These are phyloP conservation scores for Cathartes aura DNA, from an alignment of 2,113 vertebrate genomes.

Conservation along the genomic window DNA sequence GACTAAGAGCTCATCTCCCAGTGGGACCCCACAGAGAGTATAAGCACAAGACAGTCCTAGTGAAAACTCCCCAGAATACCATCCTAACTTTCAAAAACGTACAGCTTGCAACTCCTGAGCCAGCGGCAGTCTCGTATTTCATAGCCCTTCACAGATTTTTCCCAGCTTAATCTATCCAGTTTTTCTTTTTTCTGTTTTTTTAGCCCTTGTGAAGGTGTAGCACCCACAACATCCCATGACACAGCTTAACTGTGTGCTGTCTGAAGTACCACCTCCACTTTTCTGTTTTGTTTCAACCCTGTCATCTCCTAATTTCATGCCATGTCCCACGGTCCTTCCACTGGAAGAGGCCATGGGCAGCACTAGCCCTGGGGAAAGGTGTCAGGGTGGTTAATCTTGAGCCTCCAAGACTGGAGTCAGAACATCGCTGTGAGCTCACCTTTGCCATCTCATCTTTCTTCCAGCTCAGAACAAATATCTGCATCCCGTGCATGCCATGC, in stretches of 20 bases:
- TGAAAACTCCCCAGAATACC: background rate
- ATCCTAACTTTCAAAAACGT: background rate
- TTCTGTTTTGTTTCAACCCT: background rate
- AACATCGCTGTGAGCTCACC: background rate
- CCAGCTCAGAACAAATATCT: background rate
- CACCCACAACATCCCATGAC: background rate
- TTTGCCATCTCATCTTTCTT: background rate
- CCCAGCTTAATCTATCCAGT: background rate
- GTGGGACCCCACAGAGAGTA: background rate
- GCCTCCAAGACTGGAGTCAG: background rate
- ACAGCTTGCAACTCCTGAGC: background rate
- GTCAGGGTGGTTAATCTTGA: background rate
- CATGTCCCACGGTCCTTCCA: background rate
- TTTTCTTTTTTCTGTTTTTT: background rate
- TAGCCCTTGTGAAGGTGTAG: background rate
- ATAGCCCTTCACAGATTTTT: background rate
- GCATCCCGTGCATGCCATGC: accelerated
- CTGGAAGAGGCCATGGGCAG: background rate
- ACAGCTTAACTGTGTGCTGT: accelerated
- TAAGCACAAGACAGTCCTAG: background rate
- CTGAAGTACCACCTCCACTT: background rate
- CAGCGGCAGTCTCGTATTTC: background rate
- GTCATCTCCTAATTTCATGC: background rate
- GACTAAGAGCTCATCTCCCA: background rate
- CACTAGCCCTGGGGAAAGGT: background rate